These are phyloP conservation scores for Tiphia femorata DNA, from an alignment of 2,888 invertebrate genomes.

Conservation along the genomic window DNA sequence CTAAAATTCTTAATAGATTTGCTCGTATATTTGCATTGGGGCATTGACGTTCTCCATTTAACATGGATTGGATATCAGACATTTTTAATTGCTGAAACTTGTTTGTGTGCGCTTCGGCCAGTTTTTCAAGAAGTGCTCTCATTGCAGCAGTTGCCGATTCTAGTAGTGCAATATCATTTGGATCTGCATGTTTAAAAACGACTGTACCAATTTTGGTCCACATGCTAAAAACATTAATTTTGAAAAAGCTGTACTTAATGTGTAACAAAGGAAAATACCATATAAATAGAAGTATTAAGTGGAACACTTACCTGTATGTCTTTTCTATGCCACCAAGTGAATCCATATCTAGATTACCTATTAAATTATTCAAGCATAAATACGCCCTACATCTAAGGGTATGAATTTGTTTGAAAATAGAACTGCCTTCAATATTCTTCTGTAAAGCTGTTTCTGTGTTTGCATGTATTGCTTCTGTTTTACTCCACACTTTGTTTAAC, in stretches of 20 bases:
- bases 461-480: slow-evolving; percentile 71
- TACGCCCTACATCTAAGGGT: slow-evolving; percentile 76
- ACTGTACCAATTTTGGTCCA: slow-evolving; percentile 78
- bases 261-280: too few relatives aligned
- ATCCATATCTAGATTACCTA: slow-evolving; percentile 74
- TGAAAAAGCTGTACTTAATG: not conserved
- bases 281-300: not conserved
- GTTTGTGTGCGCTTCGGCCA: slow-evolving; percentile 70
- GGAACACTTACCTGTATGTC: slow-evolving; percentile 63
- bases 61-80: slow-evolving; percentile 72
- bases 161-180: slow-evolving; percentile 71
- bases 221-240: slow-evolving; percentile 65
- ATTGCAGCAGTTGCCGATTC: slow-evolving; percentile 82
- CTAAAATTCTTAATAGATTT: slow-evolving; percentile 56
- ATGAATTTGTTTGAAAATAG: slow-evolving; percentile 71
- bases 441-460: slow-evolving; percentile 72
- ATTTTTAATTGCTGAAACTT: slow-evolving; percentile 73
- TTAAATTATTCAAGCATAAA: slow-evolving; percentile 79
- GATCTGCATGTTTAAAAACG: slow-evolving; percentile 72
- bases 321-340: slow-evolving; percentile 76
- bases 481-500: slow-evolving; percentile 74
- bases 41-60: slow-evolving; percentile 50
- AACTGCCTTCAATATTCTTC: slow-evolving; percentile 70
- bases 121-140: slow-evolving; percentile 80
- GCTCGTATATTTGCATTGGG: slow-evolving; percentile 48